Conservation (phyloP, 2,113 vertebrate species). For the Steatornis caripensis region DNA sequence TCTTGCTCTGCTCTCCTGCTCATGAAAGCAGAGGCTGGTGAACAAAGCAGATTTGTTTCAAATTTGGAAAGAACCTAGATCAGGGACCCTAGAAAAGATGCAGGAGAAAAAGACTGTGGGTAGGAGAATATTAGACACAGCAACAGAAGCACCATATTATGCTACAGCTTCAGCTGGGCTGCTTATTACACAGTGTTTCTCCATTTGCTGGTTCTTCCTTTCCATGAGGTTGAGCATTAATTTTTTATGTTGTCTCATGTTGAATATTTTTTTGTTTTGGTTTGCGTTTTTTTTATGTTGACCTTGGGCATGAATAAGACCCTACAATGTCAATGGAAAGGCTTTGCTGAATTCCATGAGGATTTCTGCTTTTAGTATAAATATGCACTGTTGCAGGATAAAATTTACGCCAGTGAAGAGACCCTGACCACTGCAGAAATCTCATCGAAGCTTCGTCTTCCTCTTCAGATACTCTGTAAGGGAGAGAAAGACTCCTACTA, state of each 20-base stretch:
- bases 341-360: not conserved
- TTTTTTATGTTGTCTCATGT: not conserved
- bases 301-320: not conserved
- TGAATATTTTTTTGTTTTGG: not conserved
- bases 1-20: not conserved
- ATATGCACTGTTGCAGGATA: not conserved
- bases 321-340: not conserved
- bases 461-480: not conserved
- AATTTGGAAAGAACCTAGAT: not conserved
- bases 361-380: not conserved
- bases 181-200: fast-evolving
- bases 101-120: not conserved
- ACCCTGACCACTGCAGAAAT: not conserved
- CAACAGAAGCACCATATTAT: not conserved
- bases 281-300: not conserved
- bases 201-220: not conserved
- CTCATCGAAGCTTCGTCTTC: not conserved
- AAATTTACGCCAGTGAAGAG: not conserved
- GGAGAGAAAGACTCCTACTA: not conserved
- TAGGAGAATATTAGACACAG: not conserved
- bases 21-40: not conserved
- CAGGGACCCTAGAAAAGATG: not conserved
- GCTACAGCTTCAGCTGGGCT: not conserved
- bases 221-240: not conserved
- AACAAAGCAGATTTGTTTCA: not conserved